Percentiles rank a stretch among this genome's conserved stretches.
These are phyloP conservation scores for Zosterops japonicus DNA, from an alignment of 2,113 vertebrate genomes.

Conservation along the genomic window DNA sequence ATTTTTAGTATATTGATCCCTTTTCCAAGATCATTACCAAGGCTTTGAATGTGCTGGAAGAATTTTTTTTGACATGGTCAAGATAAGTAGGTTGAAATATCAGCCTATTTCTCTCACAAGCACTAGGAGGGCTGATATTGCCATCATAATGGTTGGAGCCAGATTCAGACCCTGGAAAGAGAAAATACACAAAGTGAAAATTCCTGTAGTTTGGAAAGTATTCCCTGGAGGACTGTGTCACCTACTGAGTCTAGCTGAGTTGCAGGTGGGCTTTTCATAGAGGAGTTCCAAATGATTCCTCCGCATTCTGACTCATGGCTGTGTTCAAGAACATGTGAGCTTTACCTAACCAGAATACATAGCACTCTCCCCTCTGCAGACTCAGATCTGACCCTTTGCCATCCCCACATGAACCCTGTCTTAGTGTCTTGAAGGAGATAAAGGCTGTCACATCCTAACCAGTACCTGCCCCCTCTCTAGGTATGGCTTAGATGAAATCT, in stretches of 20 bases:
- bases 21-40: neutral
- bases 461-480: neutral
- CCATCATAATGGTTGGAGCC: neutral
- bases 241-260: neutral
- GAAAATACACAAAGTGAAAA: neutral
- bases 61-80: rapidly evolving
- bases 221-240: neutral
- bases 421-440: neutral
- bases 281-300: neutral
- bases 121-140: neutral
- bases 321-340: neutral
- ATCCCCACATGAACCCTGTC: neutral
- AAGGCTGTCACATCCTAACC: neutral
- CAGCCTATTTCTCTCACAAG: neutral
- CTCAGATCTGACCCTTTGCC: neutral
- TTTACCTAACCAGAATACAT: neutral
- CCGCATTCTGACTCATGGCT: neutral
- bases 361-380: neutral
- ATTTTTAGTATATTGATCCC: neutral
- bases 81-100: neutral
- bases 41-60: neutral
- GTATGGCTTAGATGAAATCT: neutral
- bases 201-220: neutral
- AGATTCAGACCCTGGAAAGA: neutral
- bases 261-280: neutral